Base-by-base conservation (phyloP, 2,888 invertebrate species). In the Pristionchus mayeri region DNA sequence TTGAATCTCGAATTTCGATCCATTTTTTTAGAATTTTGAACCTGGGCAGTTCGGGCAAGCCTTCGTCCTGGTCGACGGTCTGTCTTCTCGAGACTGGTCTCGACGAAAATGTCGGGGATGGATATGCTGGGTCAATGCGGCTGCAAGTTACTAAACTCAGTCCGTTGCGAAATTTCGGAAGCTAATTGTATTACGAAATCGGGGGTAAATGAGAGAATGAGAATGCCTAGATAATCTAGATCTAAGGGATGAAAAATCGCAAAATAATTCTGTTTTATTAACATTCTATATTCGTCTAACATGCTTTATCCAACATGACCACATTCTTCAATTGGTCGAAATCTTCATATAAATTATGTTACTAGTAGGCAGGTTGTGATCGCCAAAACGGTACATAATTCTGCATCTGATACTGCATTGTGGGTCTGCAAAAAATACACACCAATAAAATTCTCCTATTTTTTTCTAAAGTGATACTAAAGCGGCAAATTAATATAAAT, bases 81-180 rank as follows among this genome's bases (percentile, higher is more conserved):
- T 80, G 57, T 34, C 80, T 18, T 24, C 80, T 37, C 54, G 40
- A 57, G 18, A 40, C 30, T 80, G 37, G 24, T 13, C 34, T 37
- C 40, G 57, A 40, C 3, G 57, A 54, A 40, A 76, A 76, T 21
- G 80, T 37, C 13, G 54, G 85, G 30, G 50, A 60, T 7, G 80
- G 87, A 44, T 89, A 89, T 2, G 89, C 87, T 0, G 89, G 89
- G 82, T 89, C 89, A 30, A 89, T 86, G 1, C 88, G 82, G 54
- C 89, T 89, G 87, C 86, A 88, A 82, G 86, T 87, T 1, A 88
- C 87, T 85, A 88, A 88, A 40, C 3, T 4, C n/a, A 11, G 21
- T 27, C 63, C 27, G 6, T 34, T 13, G 9, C n/a, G 16, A 3
- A 16, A 63, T 6, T 7, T 13, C 63, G 6, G 6, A 44, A 9